These are phyloP conservation scores for Sebastes diaconus DNA, from an alignment of 2,797 vertebrate species.

Conservation along the genomic window DNA sequence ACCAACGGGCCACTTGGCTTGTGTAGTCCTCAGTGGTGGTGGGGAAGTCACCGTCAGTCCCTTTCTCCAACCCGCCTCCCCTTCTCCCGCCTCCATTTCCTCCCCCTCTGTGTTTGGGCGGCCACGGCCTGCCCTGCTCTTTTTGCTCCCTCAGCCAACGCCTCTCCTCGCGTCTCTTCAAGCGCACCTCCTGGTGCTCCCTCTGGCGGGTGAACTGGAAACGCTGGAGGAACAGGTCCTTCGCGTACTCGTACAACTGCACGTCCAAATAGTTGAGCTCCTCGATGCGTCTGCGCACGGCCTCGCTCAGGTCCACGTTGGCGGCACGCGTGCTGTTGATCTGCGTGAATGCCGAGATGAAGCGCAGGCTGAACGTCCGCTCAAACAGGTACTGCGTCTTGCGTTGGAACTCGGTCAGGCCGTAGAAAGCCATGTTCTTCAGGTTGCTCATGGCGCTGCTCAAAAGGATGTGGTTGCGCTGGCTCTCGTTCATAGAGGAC, in stretches of 20 bases:
- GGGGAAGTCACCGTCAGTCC: conserved; percentile 67
- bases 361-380: conserved; percentile 96
- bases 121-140: conserved; percentile 78
- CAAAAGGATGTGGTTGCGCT: conserved; percentile 90
- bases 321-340: conserved; percentile 96
- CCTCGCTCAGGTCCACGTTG: conserved; percentile 92
- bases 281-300: conserved; percentile 89
- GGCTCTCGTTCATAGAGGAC: conserved; percentile 95
- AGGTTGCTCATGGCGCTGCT: conserved; percentile 97
- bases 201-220: conserved; percentile 93
- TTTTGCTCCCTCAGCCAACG: conserved; percentile 88
- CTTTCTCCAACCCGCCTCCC: conserved; percentile 48
- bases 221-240: conserved; percentile 96
- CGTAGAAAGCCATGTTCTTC: conserved; percentile 99
- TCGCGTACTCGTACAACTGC: conserved; percentile 95
- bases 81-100: conserved; percentile 62
- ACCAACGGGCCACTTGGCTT: conserved; percentile 96
- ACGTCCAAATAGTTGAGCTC: conserved; percentile 94
- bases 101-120: conserved; percentile 72
- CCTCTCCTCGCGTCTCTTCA: conserved; percentile 89
- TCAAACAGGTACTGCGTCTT: conserved; percentile 99
- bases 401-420: conserved; percentile 96
- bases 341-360: conserved; percentile 97
- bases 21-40: conserved; percentile 95
- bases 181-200: conserved; percentile 89